Evolutionary conservation across 2,888 invertebrate species (phyloP).

Genomic region (Cryptus viduatorius): DNA sequence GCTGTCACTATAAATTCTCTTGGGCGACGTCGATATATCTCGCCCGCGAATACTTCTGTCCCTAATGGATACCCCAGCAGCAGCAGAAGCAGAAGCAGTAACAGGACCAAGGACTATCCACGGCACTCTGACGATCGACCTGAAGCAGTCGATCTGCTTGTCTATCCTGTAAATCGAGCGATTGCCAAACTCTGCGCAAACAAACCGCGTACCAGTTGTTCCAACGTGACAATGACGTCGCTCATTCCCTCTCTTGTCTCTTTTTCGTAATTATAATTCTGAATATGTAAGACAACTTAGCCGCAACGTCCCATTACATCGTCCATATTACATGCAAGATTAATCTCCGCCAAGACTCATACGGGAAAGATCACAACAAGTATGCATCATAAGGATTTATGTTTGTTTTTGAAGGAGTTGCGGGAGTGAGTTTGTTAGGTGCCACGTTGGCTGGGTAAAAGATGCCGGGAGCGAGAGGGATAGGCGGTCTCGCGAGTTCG

Average conservation of each 20-base stretch:
- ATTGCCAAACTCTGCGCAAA: background rate
- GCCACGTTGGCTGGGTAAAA: slow-evolving; percentile 35
- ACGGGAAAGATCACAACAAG: slow-evolving; percentile 42
- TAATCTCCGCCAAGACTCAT: slow-evolving; percentile 1
- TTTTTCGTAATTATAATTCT: too few species aligned
- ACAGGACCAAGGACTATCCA: slow-evolving; percentile 59
- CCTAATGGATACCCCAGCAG: slow-evolving; percentile 82
- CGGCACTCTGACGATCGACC: slow-evolving; percentile 58
- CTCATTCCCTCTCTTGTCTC: too few species aligned
- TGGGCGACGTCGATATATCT: slow-evolving; percentile 84
- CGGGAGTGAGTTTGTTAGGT: slow-evolving; percentile 32
- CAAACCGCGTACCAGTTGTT: slow-evolving; percentile 8
- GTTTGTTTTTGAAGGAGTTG: slow-evolving; percentile 62
- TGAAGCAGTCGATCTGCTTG: slow-evolving; percentile 73
- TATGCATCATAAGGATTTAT: slow-evolving; percentile 60
- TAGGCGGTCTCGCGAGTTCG: slow-evolving; percentile 51
- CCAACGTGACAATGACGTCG: background rate
- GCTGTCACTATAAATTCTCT: slow-evolving; percentile 83
- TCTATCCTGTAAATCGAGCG: slow-evolving; percentile 41
- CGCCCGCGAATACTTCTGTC: slow-evolving; percentile 84
- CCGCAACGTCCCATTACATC: background rate
- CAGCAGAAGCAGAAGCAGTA: slow-evolving; percentile 58
- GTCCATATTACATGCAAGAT: background rate
- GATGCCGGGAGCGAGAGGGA: slow-evolving; percentile 28
- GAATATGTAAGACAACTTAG: background rate